Percentiles rank a stretch among this genome's conserved stretches.
These are phyloP conservation scores for Setophaga kirtlandii DNA, from an alignment of 2,113 vertebrate genomes.

Conservation along the genomic window DNA sequence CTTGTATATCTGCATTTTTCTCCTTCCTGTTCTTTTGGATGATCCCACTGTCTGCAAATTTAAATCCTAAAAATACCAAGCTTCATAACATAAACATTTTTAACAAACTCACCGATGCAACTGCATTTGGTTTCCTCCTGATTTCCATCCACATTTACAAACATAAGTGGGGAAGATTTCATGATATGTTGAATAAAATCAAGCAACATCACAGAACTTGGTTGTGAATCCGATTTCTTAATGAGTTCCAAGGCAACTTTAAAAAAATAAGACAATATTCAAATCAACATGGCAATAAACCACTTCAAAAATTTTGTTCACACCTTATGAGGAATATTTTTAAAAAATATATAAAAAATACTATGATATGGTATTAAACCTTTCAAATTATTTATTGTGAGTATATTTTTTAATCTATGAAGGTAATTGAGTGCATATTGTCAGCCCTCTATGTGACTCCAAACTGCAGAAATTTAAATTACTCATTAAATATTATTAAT, in stretches of 20 bases:
- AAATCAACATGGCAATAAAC: neutral
- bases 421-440: neutral
- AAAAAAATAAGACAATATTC: neutral
- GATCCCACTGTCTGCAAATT: neutral
- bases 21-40: neutral
- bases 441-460: neutral
- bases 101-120: slow-evolving; percentile 80
- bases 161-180: slow-evolving; percentile 96
- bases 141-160: slow-evolving; percentile 84
- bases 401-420: neutral
- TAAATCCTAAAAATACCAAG: neutral
- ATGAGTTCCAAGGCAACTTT: slow-evolving; percentile 90
- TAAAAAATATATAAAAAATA: neutral
- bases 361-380: neutral
- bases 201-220: slow-evolving; percentile 95
- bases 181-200: slow-evolving; percentile 97
- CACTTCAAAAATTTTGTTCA: neutral
- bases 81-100: neutral
- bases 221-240: slow-evolving; percentile 91
- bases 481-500: neutral
- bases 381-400: neutral
- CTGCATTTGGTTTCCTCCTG: slow-evolving; percentile 76
- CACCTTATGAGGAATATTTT: neutral
- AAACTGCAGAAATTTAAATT: neutral
- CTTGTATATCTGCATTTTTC: neutral